Conservation (phyloP, 35 echinoderm and acorn worm genomes). For the Apostichopus parvimensis region DNA sequence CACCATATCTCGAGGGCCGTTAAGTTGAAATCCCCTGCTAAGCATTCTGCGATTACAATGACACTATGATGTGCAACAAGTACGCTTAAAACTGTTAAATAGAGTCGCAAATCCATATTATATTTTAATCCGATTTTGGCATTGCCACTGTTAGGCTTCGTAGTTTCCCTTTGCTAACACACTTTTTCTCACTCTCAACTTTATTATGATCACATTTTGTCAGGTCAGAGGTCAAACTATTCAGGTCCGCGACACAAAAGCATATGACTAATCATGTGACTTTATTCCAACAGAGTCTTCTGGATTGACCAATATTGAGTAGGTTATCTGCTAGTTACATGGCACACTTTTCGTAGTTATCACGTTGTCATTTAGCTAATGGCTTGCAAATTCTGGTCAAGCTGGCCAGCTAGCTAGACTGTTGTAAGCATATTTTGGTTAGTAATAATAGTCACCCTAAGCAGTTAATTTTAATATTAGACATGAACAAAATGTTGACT, state of each 20-base stretch:
- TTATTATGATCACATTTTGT: not conserved
- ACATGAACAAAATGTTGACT: too few relatives aligned
- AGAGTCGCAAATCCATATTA: not conserved
- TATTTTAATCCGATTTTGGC: not conserved
- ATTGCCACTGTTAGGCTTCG: not conserved
- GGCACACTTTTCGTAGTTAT: too few relatives aligned
- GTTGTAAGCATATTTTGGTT: too few relatives aligned
- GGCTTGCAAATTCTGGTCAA: too few relatives aligned
- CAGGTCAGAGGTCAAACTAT: not conserved
- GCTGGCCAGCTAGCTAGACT: too few relatives aligned
- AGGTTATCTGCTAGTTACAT: not conserved
- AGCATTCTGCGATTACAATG: not conserved
- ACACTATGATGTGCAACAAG: not conserved
- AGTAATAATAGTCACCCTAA: too few relatives aligned
- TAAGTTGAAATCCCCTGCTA: slow-evolving; percentile 8
- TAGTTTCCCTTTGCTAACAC: not conserved
- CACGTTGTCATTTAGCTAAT: too few relatives aligned
- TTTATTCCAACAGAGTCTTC: not conserved
- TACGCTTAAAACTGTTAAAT: not conserved
- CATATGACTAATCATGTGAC: slow-evolving; percentile 48
- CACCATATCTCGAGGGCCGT: not conserved
- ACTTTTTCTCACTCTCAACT: too few relatives aligned
- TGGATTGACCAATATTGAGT: not conserved
- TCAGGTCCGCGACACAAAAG: not conserved
- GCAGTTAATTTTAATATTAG: too few relatives aligned